Conservation (phyloP, 2,888 invertebrate genomes). For the Athalia cordata region DNA sequence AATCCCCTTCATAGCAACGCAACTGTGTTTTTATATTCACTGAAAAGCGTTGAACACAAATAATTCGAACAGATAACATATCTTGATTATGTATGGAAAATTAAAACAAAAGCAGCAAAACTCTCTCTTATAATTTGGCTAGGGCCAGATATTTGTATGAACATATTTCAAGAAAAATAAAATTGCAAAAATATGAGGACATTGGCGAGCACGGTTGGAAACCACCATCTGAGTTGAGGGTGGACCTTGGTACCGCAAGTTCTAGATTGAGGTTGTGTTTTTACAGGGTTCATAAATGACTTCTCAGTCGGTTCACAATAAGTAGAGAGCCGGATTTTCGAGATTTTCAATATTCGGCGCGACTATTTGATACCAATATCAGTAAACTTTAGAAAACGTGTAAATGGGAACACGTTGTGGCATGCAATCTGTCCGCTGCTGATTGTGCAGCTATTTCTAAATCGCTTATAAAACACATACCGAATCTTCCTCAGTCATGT, state of each 20-base stretch:
- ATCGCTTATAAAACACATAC: slow-evolving; percentile 67
- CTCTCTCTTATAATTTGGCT: too few species aligned
- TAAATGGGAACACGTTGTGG: slow-evolving; percentile 39
- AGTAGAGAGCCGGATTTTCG: neutral
- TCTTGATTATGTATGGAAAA: too few species aligned
- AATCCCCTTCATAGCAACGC: too few species aligned
- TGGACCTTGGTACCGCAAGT: neutral
- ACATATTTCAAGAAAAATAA: too few species aligned
- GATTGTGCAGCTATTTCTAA: neutral
- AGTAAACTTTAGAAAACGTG: neutral
- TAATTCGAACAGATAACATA: too few species aligned
- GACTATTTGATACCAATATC: neutral
- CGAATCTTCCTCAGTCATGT: slow-evolving; percentile 76
- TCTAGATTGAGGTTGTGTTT: slow-evolving; percentile 34
- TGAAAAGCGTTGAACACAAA: too few species aligned
- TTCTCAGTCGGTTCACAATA: neutral
- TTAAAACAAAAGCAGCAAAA: too few species aligned
- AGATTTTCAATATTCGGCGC: neutral
- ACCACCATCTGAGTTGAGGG: neutral
- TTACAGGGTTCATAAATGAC: neutral
- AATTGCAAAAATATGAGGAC: too few species aligned
- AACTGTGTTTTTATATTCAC: too few species aligned
- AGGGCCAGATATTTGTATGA: too few species aligned
- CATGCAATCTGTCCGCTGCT: slow-evolving; percentile 34
- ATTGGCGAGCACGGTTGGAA: neutral